Conservation (phyloP, 2,113 vertebrate species). For the Chascanopsetta lugubris region DNA sequence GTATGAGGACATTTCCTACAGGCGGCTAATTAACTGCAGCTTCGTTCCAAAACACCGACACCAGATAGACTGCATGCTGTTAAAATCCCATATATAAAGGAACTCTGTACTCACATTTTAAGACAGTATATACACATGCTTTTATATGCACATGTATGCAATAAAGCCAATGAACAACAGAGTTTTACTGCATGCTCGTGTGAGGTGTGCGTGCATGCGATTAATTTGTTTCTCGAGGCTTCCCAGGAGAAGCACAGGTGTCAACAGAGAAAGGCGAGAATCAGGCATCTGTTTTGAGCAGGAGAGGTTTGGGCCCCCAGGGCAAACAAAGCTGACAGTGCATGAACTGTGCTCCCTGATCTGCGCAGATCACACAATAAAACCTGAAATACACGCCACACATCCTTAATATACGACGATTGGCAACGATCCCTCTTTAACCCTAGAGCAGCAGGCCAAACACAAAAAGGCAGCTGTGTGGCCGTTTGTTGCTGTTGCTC, state of each 20-base stretch:
- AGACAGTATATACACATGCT: neutral
- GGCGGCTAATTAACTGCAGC: slow-evolving; percentile 23
- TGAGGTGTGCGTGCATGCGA: slow-evolving; percentile 6
- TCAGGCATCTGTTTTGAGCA: slow-evolving; percentile 46
- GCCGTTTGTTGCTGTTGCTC: slow-evolving; percentile 22
- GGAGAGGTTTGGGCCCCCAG: slow-evolving; percentile 27
- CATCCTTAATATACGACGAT: slow-evolving; percentile 46
- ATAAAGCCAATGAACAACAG: neutral
- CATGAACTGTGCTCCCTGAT: slow-evolving; percentile 19
- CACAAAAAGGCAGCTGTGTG: slow-evolving; percentile 47
- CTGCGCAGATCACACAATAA: slow-evolving; percentile 53
- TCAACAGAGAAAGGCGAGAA: slow-evolving; percentile 20
- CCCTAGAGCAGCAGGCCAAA: slow-evolving; percentile 14
- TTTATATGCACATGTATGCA: neutral
- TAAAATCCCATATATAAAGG: neutral
- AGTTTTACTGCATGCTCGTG: neutral
- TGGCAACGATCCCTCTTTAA: slow-evolving; percentile 32
- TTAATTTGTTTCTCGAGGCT: slow-evolving; percentile 17
- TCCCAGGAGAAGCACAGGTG: slow-evolving; percentile 8
- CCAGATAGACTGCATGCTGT: neutral
- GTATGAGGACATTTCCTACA: slow-evolving; percentile 39
- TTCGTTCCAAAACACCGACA: neutral
- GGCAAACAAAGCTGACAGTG: slow-evolving; percentile 45
- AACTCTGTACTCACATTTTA: neutral
- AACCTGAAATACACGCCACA: slow-evolving; percentile 46